A percentile compares a stretch with the other conserved stretches of the same genome.
These are phyloP conservation scores for Conomelus anceps DNA, from an alignment of 2,888 invertebrate species.

Conservation along the genomic window DNA sequence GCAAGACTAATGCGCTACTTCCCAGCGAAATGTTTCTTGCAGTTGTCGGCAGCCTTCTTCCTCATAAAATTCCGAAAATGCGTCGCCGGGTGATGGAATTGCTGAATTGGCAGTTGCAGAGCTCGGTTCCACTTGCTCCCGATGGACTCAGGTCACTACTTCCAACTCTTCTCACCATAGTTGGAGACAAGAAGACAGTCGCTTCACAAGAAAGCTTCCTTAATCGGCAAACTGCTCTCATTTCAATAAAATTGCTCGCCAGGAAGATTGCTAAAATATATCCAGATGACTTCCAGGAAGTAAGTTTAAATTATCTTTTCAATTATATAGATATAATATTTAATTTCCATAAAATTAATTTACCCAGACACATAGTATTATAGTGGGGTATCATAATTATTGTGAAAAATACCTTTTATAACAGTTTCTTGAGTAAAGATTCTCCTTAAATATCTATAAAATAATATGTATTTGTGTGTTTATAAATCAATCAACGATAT, in stretches of 20 bases:
- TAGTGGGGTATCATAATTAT: no score
- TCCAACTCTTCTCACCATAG: constrained; percentile 27
- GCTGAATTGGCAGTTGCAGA: constrained; percentile 69
- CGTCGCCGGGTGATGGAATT: constrained; percentile 78
- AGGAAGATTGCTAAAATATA: constrained; percentile 60
- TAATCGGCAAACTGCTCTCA: constrained; percentile 74
- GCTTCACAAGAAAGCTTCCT: constrained; percentile 23
- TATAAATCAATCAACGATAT: no score
- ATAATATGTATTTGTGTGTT: no score
- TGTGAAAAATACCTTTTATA: no score
- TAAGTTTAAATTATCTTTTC: constrained; percentile 36
- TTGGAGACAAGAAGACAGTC: neutral
- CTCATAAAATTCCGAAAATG: constrained; percentile 63
- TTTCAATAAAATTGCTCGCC: constrained; percentile 76
- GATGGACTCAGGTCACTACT: constrained; percentile 19
- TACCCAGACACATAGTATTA: no score
- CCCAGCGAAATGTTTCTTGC: constrained; percentile 72
- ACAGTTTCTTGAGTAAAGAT: no score
- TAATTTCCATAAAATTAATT: no score
- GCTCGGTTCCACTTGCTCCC: constrained; percentile 20
- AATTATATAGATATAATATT: neutral
- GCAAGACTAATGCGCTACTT: constrained; percentile 57
- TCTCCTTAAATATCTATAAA: no score
- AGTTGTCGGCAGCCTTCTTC: constrained; percentile 65
- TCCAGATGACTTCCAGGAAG: constrained; percentile 61